phyloP scores from a whole-genome alignment of 2,113 vertebrate genomes.

The Cynoglossus semilaevis region DNA sequence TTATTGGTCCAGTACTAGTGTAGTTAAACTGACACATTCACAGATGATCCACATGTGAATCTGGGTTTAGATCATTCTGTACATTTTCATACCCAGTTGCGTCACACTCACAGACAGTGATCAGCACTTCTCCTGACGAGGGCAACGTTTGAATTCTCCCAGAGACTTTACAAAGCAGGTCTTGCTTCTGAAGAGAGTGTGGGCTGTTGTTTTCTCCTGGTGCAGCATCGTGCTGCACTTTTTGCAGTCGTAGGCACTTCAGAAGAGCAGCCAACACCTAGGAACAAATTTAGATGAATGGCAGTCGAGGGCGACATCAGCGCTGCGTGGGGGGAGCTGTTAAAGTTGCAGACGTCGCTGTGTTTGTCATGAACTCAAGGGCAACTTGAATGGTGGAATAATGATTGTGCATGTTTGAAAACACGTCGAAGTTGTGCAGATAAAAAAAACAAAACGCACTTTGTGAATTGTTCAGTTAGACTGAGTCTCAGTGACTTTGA shows the following conservation, averaged over 20 bases:
- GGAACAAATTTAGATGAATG: slow-evolving; percentile 34
- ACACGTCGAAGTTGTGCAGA: too few species aligned
- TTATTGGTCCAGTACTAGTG: too few species aligned
- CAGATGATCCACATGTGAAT: too few species aligned
- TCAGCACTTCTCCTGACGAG: slow-evolving; percentile 16
- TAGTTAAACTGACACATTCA: not conserved
- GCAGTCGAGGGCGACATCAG: slow-evolving; percentile 9
- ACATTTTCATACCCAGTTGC: not conserved
- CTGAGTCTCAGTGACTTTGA: slow-evolving; percentile 27
- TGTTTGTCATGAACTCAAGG: not conserved
- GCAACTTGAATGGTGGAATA: not conserved
- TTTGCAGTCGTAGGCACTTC: slow-evolving; percentile 17
- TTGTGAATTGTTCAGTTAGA: slow-evolving; percentile 17
- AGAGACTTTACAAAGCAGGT: slow-evolving; percentile 5
- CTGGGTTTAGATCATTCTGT: too few species aligned
- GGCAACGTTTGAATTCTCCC: slow-evolving; percentile 23
- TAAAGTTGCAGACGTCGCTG: not conserved
- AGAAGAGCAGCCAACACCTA: slow-evolving; percentile 20
- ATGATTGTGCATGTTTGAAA: too few species aligned
- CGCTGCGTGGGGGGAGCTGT: not conserved
- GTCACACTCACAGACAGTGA: not conserved
- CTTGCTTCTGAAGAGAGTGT: slow-evolving; percentile 17
- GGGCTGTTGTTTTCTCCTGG: slow-evolving; percentile 14
- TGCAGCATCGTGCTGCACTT: slow-evolving; percentile 30
- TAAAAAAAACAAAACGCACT: too few species aligned